These are phyloP conservation scores for Steatornis caripensis DNA, from an alignment of 2,113 vertebrate species.

Conservation along the genomic window DNA sequence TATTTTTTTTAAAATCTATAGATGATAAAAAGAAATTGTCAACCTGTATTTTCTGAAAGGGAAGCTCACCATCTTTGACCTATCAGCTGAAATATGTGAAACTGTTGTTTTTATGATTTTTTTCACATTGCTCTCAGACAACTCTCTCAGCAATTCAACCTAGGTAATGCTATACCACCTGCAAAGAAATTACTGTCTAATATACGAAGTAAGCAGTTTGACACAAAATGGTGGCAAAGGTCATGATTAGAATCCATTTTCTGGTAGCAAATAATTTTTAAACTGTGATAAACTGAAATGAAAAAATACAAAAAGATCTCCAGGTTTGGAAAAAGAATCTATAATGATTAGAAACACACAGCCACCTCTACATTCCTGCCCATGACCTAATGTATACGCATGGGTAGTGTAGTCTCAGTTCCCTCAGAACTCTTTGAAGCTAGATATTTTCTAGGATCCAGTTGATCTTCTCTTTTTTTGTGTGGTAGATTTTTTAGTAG, in stretches of 20 bases:
- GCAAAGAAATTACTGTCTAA: background rate
- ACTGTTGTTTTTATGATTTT: background rate
- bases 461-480: background rate
- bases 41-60: background rate
- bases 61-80: background rate
- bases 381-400: background rate
- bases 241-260: background rate
- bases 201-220: background rate
- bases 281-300: background rate
- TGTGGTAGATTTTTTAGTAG: background rate
- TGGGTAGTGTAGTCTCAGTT: background rate
- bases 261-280: background rate
- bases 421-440: background rate
- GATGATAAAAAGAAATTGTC: background rate
- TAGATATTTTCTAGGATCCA: background rate
- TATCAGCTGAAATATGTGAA: background rate
- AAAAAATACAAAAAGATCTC: background rate
- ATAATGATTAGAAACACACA: background rate
- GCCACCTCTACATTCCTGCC: background rate
- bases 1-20: background rate
- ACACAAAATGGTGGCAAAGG: background rate
- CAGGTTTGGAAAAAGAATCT: background rate
- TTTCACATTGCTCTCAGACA: background rate
- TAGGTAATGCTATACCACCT: background rate
- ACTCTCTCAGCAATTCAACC: background rate